These are phyloP conservation scores for Xenentodon cancila DNA, from an alignment of 2,797 vertebrate species.

Conservation along the genomic window DNA sequence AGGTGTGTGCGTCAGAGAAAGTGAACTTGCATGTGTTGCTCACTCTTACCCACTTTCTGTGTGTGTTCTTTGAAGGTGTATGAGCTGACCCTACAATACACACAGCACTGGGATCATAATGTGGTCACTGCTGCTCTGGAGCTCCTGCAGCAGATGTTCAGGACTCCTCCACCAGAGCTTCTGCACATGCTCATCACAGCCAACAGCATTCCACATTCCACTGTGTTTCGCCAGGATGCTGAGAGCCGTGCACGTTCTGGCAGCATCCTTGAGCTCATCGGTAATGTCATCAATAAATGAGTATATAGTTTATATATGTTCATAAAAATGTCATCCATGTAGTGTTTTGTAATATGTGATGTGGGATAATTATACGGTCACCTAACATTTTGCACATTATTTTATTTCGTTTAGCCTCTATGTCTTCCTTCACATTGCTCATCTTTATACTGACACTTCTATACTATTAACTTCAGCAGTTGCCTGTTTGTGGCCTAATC, in stretches of 20 bases:
- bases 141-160: slow-evolving; percentile 92
- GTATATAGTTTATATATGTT: background rate
- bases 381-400: background rate
- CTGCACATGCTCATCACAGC: slow-evolving; percentile 86
- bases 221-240: slow-evolving; percentile 83
- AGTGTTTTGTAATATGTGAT: background rate
- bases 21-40: background rate
- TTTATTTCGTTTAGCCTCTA: slow-evolving; percentile 19
- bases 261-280: slow-evolving; percentile 93
- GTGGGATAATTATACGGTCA: background rate
- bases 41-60: background rate
- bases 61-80: slow-evolving; percentile 84
- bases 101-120: slow-evolving; percentile 96
- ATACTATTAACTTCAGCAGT: slow-evolving; percentile 28
- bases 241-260: slow-evolving; percentile 87
- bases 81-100: slow-evolving; percentile 93
- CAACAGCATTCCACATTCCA: slow-evolving; percentile 85
- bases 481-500: slow-evolving; percentile 34
- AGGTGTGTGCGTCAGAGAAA: background rate
- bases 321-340: slow-evolving; percentile 1
- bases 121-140: slow-evolving; percentile 96
- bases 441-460: slow-evolving; percentile 3
- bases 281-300: slow-evolving; percentile 69
- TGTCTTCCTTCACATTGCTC: slow-evolving; percentile 31
- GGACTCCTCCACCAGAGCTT: slow-evolving; percentile 92